These are phyloP conservation scores for Neoaliturus tenellus DNA, from an alignment of 2,888 invertebrate genomes.

Conservation along the genomic window DNA sequence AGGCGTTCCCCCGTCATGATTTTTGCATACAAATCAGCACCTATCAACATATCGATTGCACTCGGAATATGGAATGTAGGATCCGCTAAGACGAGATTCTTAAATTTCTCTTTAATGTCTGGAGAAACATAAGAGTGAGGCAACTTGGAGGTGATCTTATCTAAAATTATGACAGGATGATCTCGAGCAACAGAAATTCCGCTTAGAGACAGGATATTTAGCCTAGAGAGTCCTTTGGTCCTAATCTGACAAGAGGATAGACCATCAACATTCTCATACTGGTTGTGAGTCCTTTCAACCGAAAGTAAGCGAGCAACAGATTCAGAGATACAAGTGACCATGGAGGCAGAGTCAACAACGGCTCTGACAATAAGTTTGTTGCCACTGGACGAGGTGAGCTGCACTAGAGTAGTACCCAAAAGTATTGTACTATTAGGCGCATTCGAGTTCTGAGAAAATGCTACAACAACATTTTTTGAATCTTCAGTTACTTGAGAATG, in stretches of 20 bases:
- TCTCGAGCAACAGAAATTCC: background rate
- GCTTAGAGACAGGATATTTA: background rate
- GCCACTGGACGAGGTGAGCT: background rate
- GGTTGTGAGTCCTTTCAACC: background rate
- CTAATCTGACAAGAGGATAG: background rate
- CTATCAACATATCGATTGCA: background rate
- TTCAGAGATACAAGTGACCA: background rate
- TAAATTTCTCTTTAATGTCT: background rate
- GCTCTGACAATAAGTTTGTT: background rate
- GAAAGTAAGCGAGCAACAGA: background rate
- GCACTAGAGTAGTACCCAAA: conserved; percentile 5
- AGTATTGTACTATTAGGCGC: background rate
- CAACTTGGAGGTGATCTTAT: background rate
- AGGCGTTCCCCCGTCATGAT: background rate
- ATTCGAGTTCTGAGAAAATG: background rate
- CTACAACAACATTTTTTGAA: background rate
- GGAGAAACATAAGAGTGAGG: background rate
- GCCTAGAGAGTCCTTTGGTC: background rate
- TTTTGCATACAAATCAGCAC: background rate
- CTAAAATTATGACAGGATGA: background rate
- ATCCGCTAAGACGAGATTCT: background rate
- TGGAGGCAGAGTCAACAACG: conserved; percentile 15
- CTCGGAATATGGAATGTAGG: background rate
- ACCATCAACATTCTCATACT: background rate
- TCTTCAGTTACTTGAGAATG: background rate